phyloP scores from a whole-genome alignment of 2,797 vertebrate genomes.

The Manis crassicaudata region DNA sequence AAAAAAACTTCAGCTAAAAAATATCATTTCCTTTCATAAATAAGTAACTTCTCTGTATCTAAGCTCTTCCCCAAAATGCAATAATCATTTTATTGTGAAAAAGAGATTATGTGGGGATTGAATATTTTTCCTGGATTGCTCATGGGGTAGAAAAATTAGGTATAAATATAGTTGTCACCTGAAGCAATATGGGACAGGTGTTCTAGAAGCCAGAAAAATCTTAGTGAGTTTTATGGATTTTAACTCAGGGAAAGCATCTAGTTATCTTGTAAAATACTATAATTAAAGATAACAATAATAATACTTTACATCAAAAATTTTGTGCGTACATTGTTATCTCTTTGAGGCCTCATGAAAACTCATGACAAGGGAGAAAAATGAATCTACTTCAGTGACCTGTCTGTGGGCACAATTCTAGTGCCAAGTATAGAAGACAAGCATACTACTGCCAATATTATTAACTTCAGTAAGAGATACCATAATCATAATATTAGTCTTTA shows the following conservation, averaged over 20 bases:
- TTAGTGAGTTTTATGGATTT: slow-evolving; percentile 46
- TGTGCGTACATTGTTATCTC: neutral
- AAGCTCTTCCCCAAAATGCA: neutral
- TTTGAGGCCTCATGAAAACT: neutral
- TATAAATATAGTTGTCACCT: neutral
- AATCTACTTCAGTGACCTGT: neutral
- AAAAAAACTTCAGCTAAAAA: neutral
- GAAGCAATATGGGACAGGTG: neutral
- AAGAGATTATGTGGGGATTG: neutral
- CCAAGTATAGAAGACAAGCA: neutral
- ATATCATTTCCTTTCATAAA: slow-evolving; percentile 5
- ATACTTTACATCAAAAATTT: slow-evolving; percentile 29
- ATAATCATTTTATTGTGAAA: slow-evolving; percentile 1
- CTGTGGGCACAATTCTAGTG: neutral
- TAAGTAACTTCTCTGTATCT: neutral
- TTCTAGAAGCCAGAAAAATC: slow-evolving; percentile 21
- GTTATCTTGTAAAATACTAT: slow-evolving; percentile 37
- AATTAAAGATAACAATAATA: slow-evolving; percentile 42
- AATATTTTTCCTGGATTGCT: neutral
- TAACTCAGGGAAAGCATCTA: slow-evolving; percentile 54
- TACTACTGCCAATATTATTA: neutral
- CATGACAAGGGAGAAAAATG: neutral
- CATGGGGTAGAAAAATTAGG: neutral
- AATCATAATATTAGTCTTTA: neutral
- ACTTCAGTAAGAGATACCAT: neutral